These are phyloP conservation scores for Xanthorhoe spadicearia DNA, from an alignment of 2,888 invertebrate genomes.

Conservation along the genomic window DNA sequence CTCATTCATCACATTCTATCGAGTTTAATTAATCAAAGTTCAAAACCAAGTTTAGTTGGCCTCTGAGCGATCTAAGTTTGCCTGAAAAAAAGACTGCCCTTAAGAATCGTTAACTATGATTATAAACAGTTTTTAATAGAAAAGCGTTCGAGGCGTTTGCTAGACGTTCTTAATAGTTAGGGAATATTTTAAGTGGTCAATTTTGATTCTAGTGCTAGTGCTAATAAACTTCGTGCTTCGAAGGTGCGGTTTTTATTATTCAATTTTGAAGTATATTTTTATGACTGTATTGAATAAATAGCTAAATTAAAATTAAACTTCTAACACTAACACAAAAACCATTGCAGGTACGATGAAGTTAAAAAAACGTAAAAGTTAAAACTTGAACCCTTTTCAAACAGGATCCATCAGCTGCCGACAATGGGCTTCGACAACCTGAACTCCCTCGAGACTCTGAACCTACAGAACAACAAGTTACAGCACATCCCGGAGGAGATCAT, in stretches of 20 bases:
- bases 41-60: conserved; percentile 6
- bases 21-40: conserved; percentile 35
- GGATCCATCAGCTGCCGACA: conserved; percentile 92
- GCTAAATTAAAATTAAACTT: too few species aligned
- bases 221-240: too few species aligned
- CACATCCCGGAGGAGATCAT: conserved; percentile 94
- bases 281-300: too few species aligned
- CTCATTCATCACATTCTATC: conserved; percentile 35
- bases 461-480: conserved; percentile 94
- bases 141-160: not conserved
- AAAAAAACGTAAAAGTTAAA: not conserved
- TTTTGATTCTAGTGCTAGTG: too few species aligned
- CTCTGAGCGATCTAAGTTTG: not conserved
- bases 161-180: too few species aligned
- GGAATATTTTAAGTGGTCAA: too few species aligned
- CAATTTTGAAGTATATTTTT: too few species aligned
- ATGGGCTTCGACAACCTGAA: conserved; percentile 95
- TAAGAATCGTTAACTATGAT: not conserved
- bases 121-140: not conserved
- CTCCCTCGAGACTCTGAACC: conserved; percentile 93
- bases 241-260: too few species aligned
- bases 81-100: not conserved
- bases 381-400: conserved; percentile 59
- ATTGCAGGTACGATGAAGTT: too few species aligned
- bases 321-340: too few species aligned